phyloP scores from a whole-genome alignment of 2,888 invertebrate species.

The Parnassius apollo region DNA sequence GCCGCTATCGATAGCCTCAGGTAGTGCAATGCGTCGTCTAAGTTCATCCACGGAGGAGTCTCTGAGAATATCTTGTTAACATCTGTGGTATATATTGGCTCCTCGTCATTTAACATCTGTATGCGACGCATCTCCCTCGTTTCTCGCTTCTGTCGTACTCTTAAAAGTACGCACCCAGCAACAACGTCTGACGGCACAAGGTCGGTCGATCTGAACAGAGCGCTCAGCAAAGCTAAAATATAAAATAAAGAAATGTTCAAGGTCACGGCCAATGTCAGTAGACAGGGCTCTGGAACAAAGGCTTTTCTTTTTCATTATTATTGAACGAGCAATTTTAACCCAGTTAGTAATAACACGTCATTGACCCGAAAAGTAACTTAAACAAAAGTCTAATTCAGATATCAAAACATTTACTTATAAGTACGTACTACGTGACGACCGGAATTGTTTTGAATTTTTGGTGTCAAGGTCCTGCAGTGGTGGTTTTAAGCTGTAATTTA shows the following conservation, averaged over 20 bases:
- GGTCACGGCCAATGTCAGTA: slow-evolving; percentile 2
- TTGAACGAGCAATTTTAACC: slow-evolving; percentile 8
- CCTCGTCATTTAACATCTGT: slow-evolving; percentile 83
- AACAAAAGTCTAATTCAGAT: slow-evolving; percentile 10
- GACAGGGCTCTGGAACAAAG: background rate
- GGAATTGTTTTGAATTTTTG: slow-evolving; percentile 8
- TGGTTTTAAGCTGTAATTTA: no score
- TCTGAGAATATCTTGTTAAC: slow-evolving; percentile 82
- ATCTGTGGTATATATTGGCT: slow-evolving; percentile 85
- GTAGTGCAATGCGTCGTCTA: slow-evolving; percentile 88
- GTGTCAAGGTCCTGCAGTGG: slow-evolving; percentile 11
- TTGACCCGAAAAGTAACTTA: slow-evolving; percentile 17
- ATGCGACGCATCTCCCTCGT: slow-evolving; percentile 86
- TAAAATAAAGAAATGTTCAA: slow-evolving; percentile 4
- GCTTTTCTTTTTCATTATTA: slow-evolving; percentile 12
- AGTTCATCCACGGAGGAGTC: slow-evolving; percentile 90
- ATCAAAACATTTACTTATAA: slow-evolving; percentile 15
- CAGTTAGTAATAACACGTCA: slow-evolving; percentile 6
- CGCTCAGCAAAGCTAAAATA: slow-evolving; percentile 85
- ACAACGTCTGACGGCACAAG: slow-evolving; percentile 93
- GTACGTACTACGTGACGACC: slow-evolving; percentile 2
- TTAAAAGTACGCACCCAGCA: slow-evolving; percentile 91
- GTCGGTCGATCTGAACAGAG: slow-evolving; percentile 91
- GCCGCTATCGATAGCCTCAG: slow-evolving; percentile 90
- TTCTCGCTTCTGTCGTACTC: slow-evolving; percentile 88